A percentile compares a stretch with the other conserved stretches of the same genome.
These are phyloP conservation scores for Drosophila lacteicornis DNA, from an alignment of 1,140 invertebrate genomes.

Conservation along the genomic window DNA sequence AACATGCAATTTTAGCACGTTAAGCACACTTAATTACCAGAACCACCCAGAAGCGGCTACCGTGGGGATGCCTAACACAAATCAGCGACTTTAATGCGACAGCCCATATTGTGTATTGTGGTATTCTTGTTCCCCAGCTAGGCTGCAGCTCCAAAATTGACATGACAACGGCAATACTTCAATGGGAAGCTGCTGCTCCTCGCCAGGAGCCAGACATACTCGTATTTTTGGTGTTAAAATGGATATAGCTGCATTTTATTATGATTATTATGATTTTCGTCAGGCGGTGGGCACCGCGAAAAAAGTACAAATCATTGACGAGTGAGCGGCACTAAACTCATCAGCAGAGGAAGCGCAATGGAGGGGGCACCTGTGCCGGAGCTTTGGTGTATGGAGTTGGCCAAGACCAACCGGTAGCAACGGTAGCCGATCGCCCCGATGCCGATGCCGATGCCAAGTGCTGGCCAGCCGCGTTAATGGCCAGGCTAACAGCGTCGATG, in stretches of 20 bases:
- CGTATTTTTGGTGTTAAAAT: slow-evolving; percentile 82
- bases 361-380: slow-evolving; percentile 11
- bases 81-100: slow-evolving; percentile 79
- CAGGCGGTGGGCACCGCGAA: slow-evolving; percentile 56
- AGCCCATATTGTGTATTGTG: slow-evolving; percentile 27
- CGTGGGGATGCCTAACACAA: slow-evolving; percentile 73
- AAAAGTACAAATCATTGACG: slow-evolving; percentile 78
- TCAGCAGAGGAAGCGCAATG: slow-evolving; percentile 57
- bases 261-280: slow-evolving; percentile 82
- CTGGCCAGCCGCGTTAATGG: slow-evolving; percentile 71
- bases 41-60: slow-evolving; percentile 69
- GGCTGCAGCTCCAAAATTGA: slow-evolving; percentile 54
- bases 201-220: slow-evolving; percentile 44
- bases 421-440: slow-evolving; percentile 64
- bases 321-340: slow-evolving; percentile 74
- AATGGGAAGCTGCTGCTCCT: slow-evolving; percentile 22
- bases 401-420: slow-evolving; percentile 67
- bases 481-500: slow-evolving; percentile 44
- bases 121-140: slow-evolving; percentile 10
- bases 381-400: slow-evolving; percentile 5
- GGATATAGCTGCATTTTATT: slow-evolving; percentile 82
- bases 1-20: slow-evolving; percentile 66
- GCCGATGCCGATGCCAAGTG: slow-evolving; percentile 42
- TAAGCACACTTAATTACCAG: slow-evolving; percentile 76
- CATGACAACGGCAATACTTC: slow-evolving; percentile 79